Conservation (phyloP, 2,797 vertebrate genomes). For the Microctenopoma lineatum region DNA sequence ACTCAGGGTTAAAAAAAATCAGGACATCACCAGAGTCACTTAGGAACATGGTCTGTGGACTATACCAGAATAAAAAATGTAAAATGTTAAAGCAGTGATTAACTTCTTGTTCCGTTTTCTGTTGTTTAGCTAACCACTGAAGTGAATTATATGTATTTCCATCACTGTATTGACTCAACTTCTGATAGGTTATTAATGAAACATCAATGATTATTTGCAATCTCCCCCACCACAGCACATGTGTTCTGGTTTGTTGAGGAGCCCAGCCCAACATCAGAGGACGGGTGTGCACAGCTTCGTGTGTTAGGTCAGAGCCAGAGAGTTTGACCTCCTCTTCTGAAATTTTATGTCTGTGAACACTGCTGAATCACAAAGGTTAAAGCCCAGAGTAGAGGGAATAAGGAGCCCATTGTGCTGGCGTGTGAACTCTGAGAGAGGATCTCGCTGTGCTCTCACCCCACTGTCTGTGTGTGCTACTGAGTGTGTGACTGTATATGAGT, state of each 20-base stretch:
- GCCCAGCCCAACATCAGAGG: not conserved
- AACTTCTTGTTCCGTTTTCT: no score
- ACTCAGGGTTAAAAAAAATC: no score
- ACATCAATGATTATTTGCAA: not conserved
- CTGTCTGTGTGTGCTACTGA: conserved; percentile 10
- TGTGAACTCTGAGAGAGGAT: conserved; percentile 57
- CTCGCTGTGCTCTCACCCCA: conserved; percentile 42
- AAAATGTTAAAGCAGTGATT: no score
- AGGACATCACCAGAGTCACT: no score
- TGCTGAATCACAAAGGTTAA: conserved; percentile 54
- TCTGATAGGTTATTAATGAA: not conserved
- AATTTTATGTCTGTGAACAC: conserved; percentile 71
- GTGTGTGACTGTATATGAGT: conserved; percentile 27
- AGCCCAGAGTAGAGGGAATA: conserved; percentile 56
- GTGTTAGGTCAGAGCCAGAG: conserved; percentile 52
- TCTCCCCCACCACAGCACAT: not conserved
- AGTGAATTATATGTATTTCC: not conserved
- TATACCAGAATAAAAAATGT: no score
- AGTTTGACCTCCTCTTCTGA: conserved; percentile 68
- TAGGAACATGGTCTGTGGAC: no score
- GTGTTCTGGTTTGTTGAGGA: not conserved
- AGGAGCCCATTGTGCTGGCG: conserved; percentile 69
- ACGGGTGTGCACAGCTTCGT: conserved; percentile 19
- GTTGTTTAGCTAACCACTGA: no score
- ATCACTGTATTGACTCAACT: not conserved